Evolutionary conservation across 2,113 vertebrate species (phyloP).

Genomic region (Mormyrus lacerda): DNA sequence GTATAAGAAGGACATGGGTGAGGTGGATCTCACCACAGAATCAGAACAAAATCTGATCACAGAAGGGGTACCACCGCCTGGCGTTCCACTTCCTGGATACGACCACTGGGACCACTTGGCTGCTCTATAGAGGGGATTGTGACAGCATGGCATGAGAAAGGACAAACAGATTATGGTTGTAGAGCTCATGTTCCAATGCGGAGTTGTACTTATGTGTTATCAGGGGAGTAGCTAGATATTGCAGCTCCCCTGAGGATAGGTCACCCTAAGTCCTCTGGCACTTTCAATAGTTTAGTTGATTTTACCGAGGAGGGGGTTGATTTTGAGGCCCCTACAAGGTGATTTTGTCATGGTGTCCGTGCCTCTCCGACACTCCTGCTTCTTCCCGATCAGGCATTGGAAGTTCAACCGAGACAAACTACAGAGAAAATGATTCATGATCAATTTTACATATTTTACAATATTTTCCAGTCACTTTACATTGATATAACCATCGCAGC

Average conservation of each 20-base stretch:
- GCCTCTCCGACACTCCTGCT: not conserved
- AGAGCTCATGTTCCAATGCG: not conserved
- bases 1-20: not conserved
- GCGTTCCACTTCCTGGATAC: not conserved
- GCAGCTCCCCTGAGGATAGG: not conserved
- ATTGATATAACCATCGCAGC: not conserved
- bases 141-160: not conserved
- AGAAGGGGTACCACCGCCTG: not conserved
- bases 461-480: not conserved
- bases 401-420: not conserved
- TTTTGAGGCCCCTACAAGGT: not conserved
- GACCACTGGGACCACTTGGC: not conserved
- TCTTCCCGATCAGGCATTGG: not conserved
- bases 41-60: not conserved
- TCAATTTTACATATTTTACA: no score
- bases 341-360: not conserved
- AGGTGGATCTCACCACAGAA: not conserved
- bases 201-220: not conserved
- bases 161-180: not conserved
- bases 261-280: not conserved
- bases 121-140: not conserved
- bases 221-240: not conserved
- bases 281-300: not conserved
- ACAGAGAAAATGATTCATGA: not conserved
- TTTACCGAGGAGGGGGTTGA: not conserved